Evolutionary conservation across 2,113 vertebrate genomes (phyloP).

Genomic region (Oreotrochilus melanogaster): DNA sequence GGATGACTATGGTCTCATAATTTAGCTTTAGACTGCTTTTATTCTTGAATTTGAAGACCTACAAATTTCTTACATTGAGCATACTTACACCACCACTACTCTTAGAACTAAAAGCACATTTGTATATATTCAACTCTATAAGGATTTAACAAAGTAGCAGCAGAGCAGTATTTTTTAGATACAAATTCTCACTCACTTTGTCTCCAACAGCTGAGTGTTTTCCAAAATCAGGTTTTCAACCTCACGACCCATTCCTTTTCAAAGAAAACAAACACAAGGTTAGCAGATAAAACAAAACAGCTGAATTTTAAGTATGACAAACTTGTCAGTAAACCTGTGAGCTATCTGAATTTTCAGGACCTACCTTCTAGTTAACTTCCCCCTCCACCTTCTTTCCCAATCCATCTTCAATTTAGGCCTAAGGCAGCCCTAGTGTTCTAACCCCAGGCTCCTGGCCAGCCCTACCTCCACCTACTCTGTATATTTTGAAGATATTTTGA

Average conservation of each 20-base stretch:
- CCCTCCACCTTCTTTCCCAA: neutral
- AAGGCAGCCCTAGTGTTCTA: neutral
- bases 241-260: constrained; percentile 96
- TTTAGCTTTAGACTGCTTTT: neutral
- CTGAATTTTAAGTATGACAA: neutral
- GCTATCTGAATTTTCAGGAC: neutral
- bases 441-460: neutral
- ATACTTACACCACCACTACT: neutral
- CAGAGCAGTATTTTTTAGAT: neutral
- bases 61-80: neutral
- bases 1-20: neutral
- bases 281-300: neutral
- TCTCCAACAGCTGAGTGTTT: constrained; percentile 95
- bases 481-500: neutral
- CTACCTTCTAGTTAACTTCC: neutral
- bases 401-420: neutral
- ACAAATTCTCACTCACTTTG: constrained; percentile 86
- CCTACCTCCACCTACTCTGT: neutral
- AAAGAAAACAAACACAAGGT: constrained; percentile 64
- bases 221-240: constrained; percentile 98
- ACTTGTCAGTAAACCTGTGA: neutral
- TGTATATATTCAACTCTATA: neutral
- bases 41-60: neutral
- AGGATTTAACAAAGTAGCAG: neutral
- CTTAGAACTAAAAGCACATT: neutral